Conservation (phyloP, 2,888 invertebrate genomes). For the Patella ulyssiponensis region DNA sequence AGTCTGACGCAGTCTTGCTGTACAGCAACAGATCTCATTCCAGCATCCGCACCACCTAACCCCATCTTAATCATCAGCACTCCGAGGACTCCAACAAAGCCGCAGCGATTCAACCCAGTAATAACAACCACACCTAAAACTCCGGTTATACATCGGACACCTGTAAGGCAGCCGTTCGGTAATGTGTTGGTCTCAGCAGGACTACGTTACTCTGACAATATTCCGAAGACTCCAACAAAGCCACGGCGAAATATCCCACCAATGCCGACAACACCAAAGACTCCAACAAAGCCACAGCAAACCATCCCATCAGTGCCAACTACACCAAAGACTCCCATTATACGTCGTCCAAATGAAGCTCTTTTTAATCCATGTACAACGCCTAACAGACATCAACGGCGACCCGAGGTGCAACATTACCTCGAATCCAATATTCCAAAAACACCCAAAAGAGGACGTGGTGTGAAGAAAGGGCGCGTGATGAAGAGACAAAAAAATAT, state of each 20-base stretch:
- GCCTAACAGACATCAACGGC: background rate
- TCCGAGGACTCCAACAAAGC: background rate
- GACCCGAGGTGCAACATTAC: background rate
- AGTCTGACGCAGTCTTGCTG: too few species aligned
- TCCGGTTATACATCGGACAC: background rate
- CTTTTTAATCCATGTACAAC: background rate
- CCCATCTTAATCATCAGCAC: background rate
- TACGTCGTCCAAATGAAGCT: background rate
- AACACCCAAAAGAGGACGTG: background rate
- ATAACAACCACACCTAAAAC: background rate
- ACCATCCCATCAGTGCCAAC: background rate
- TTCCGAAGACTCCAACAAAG: background rate
- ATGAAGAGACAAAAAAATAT: background rate
- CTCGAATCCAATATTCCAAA: background rate
- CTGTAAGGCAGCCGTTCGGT: background rate
- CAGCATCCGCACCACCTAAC: too few species aligned
- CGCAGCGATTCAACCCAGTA: background rate
- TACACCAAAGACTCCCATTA: background rate
- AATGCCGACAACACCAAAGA: background rate
- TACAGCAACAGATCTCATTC: too few species aligned
- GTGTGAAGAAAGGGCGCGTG: background rate
- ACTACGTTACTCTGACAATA: background rate
- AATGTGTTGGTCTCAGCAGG: too few species aligned
- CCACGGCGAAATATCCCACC: background rate
- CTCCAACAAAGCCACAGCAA: background rate